Percentiles rank a stretch among this genome's conserved stretches.
phyloP scores from a whole-genome alignment of 2,797 vertebrate species.

The Coregonus ussuriensis region DNA sequence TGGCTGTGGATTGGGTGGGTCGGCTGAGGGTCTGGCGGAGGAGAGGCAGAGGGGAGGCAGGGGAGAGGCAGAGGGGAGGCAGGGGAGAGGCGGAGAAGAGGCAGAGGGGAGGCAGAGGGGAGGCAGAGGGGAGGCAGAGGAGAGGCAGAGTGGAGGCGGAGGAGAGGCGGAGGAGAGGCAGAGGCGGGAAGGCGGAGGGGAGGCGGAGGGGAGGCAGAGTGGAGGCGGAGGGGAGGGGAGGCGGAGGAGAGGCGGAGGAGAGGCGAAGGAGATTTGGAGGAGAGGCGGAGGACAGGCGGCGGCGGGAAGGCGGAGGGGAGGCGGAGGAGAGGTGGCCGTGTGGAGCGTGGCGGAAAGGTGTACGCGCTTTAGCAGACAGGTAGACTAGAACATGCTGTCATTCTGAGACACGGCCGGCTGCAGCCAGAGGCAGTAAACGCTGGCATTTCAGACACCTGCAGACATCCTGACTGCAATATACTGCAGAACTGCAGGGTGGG shows the following conservation, averaged over 20 bases:
- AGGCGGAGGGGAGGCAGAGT: too few relatives aligned
- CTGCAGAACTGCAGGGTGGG: conserved; percentile 11
- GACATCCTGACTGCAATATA: conserved; percentile 27
- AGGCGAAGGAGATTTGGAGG: too few relatives aligned
- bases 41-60: too few relatives aligned
- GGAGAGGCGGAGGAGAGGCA: too few relatives aligned
- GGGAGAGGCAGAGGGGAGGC: too few relatives aligned
- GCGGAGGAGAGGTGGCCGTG: conserved; percentile 23
- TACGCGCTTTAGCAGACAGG: conserved; percentile 72
- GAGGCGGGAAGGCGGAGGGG: too few relatives aligned
- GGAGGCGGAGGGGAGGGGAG: too few relatives aligned
- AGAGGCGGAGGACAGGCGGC: not conserved
- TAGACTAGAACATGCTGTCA: conserved; percentile 61
- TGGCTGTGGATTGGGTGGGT: conserved; percentile 47
- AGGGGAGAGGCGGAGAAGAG: too few relatives aligned
- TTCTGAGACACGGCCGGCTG: conserved; percentile 63
- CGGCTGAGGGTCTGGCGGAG: conserved; percentile 25
- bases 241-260: too few relatives aligned
- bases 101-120: not conserved
- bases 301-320: not conserved
- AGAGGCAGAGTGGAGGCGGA: too few relatives aligned
- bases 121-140: too few relatives aligned
- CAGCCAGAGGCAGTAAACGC: conserved; percentile 62
- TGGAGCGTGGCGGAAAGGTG: conserved; percentile 38
- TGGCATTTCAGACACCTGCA: conserved; percentile 65